phyloP scores from a whole-genome alignment of 1,140 invertebrate species.

The Pentalonia nigronervosa region DNA sequence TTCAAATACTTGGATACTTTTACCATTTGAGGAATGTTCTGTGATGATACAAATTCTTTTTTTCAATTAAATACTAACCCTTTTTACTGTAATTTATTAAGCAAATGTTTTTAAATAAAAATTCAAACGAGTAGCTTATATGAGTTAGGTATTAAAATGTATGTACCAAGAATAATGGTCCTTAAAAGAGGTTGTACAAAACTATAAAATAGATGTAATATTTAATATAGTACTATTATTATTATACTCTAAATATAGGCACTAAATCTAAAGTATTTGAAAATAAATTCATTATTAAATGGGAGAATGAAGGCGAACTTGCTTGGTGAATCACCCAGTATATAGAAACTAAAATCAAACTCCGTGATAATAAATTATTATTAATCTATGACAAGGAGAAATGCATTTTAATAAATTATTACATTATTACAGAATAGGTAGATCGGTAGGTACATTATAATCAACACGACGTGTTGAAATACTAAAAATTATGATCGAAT shows the following conservation, averaged over 20 bases:
- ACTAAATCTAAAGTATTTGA: too few relatives aligned
- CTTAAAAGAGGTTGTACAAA: neutral
- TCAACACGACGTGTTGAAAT: neutral
- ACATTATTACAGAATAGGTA: neutral
- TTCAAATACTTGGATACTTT: neutral
- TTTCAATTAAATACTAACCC: neutral
- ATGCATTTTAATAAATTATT: neutral
- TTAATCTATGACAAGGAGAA: neutral
- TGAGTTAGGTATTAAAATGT: neutral
- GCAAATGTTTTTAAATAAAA: neutral
- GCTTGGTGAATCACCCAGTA: neutral
- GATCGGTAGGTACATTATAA: neutral
- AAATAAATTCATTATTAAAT: neutral
- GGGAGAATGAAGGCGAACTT: neutral
- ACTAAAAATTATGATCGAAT: constrained; percentile 18
- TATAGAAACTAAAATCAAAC: neutral
- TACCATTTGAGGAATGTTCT: neutral
- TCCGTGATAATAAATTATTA: neutral
- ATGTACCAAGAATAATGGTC: neutral
- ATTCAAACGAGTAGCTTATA: neutral
- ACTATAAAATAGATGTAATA: neutral
- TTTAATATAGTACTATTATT: neutral
- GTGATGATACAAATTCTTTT: neutral
- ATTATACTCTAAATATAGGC: too few relatives aligned
- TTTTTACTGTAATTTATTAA: neutral